phyloP scores from a whole-genome alignment of 2,888 invertebrate genomes.

The Parnassius apollo region DNA sequence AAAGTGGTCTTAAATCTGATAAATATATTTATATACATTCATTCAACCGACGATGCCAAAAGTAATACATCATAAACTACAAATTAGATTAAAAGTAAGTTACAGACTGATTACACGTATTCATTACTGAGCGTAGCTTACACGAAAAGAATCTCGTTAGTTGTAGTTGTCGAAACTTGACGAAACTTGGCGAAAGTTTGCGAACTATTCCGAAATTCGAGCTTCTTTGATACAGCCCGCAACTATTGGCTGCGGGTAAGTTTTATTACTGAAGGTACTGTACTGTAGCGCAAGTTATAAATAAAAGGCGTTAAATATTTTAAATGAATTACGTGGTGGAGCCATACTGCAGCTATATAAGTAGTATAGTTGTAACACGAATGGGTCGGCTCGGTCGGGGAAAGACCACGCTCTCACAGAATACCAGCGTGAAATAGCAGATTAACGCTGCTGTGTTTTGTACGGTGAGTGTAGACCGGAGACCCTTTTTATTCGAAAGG shows the following conservation, averaged over 20 bases:
- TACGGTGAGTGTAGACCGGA: no score
- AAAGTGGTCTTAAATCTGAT: no score
- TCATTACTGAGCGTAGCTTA: conserved; percentile 54
- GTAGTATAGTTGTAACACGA: no score
- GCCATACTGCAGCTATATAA: no score
- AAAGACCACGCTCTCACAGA: no score
- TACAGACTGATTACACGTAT: conserved; percentile 44
- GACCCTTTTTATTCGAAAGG: no score
- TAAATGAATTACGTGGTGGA: no score
- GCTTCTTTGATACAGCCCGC: conserved; percentile 54
- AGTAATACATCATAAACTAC: conserved; percentile 13
- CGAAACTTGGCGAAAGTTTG: conserved; percentile 45
- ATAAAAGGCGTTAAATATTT: not conserved
- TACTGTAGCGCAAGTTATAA: conserved; percentile 40
- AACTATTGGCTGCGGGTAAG: conserved; percentile 60
- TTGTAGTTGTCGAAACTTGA: conserved; percentile 39
- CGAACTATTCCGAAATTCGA: conserved; percentile 46
- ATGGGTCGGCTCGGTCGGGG: no score
- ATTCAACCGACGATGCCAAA: conserved; percentile 11
- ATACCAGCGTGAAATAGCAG: no score
- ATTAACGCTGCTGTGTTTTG: no score
- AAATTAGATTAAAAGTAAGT: conserved; percentile 23
- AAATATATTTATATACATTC: not conserved
- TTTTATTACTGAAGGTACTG: conserved; percentile 40
- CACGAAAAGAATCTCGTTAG: conserved; percentile 56